Evolutionary conservation across 2,888 invertebrate species (phyloP).

Genomic region (Trichacis sp.): DNA sequence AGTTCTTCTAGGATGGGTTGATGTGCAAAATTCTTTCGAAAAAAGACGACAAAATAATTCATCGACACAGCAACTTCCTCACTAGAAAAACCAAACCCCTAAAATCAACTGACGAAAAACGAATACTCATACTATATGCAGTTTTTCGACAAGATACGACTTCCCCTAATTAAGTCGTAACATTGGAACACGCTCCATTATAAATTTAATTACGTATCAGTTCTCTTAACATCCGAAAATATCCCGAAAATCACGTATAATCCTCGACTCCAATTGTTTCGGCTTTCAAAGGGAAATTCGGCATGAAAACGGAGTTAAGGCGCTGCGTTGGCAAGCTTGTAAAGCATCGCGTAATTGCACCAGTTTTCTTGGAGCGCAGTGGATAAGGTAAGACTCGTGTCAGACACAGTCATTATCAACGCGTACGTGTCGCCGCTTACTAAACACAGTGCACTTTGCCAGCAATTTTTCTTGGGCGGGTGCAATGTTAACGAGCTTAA

Average conservation of each 20-base stretch:
- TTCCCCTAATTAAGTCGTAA: too few species aligned
- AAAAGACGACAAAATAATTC: too few species aligned
- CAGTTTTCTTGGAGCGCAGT: not conserved
- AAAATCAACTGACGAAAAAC: too few species aligned
- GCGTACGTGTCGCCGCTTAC: not conserved
- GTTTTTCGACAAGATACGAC: too few species aligned
- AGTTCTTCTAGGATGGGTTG: too few species aligned
- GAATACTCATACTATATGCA: too few species aligned
- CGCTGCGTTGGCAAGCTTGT: not conserved
- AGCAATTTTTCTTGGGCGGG: not conserved
- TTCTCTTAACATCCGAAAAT: not conserved
- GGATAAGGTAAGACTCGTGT: not conserved
- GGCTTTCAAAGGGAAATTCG: not conserved
- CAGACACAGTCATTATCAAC: slow-evolving; percentile 1
- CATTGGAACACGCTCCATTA: too few species aligned
- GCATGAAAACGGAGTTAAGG: not conserved
- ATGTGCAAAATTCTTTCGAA: too few species aligned
- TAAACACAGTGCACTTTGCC: too few species aligned
- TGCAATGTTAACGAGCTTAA: not conserved
- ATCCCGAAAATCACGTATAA: not conserved
- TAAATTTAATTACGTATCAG: too few species aligned
- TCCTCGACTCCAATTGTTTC: not conserved
- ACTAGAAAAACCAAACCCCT: too few species aligned
- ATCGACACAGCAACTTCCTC: too few species aligned
- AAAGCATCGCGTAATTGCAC: not conserved